Conservation (phyloP, 2,888 invertebrate species). For the Scelioninae gen. 2 region DNA sequence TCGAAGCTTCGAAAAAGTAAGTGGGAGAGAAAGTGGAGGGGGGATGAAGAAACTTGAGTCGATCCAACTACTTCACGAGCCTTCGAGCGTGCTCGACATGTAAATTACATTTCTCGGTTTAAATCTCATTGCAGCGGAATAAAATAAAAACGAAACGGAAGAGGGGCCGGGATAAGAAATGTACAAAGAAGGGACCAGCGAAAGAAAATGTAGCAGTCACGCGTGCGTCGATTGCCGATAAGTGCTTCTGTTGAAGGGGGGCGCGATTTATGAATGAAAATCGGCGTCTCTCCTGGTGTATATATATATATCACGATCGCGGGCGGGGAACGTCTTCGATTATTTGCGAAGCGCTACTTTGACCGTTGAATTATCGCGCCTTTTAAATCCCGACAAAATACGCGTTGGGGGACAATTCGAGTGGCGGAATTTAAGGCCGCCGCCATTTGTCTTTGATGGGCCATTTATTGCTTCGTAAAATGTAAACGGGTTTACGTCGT, state of each 20-base stretch:
- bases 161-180: too few species aligned
- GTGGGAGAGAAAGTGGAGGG: background rate
- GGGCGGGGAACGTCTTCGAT: slow-evolving; percentile 15
- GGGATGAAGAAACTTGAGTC: background rate
- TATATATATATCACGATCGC: too few species aligned
- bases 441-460: too few species aligned
- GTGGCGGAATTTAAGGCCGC: slow-evolving; percentile 12
- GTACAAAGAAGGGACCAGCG: too few species aligned
- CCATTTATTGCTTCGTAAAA: slow-evolving; percentile 12
- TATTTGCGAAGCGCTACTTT: slow-evolving; percentile 24
- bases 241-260: slow-evolving; percentile 5
- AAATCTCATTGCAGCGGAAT: slow-evolving; percentile 13
- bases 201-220: too few species aligned
- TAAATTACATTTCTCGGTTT: slow-evolving; percentile 45
- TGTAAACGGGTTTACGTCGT: slow-evolving; percentile 10
- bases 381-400: slow-evolving; percentile 9
- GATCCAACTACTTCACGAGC: slow-evolving; percentile 34
- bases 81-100: slow-evolving; percentile 42
- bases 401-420: slow-evolving; percentile 6
- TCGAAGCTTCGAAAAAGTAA: slow-evolving; percentile 6
- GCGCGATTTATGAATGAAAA: slow-evolving; percentile 8
- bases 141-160: slow-evolving; percentile 3
- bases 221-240: background rate
- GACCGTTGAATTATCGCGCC: slow-evolving; percentile 25
- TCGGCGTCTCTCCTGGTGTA: too few species aligned